Base-by-base conservation (phyloP, 2,113 vertebrate species). In the Hyaena hyaena region DNA sequence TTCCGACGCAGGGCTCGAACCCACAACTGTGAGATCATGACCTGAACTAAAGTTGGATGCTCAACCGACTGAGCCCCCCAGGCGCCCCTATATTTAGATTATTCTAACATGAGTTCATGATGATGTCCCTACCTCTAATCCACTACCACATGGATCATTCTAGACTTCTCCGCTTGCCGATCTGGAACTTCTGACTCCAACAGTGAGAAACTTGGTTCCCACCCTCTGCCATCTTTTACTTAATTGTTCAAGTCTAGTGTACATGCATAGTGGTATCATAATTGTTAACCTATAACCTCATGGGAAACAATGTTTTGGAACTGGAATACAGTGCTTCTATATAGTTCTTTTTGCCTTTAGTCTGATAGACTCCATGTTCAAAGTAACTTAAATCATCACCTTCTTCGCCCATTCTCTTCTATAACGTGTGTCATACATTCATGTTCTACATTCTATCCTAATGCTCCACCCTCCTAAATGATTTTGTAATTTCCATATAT, bases 241-340 rank as follows among this genome's bases (percentile, higher is more conserved):
- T 21, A 8, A 6, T 2, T 9, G 12, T 39, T 55, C 10, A 2
- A 0, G 2, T 5, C 48, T 0, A 1, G 4, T 0, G 45, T 8
- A 4, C 23, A 0, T 0, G 16, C 1, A 0, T 1, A 35, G 14
- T 1, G 69, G 12, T 16, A 17, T 90, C 88, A 3, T 14, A 0
- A 2, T 1, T 4, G 2, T 17, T 48, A 11, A 4, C 35, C 69
- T 12, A 23, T 24, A 1, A 0, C 28, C 31, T 1, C 17, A 0
- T 0, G 53, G 53, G 14, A n/a, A 35, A 8, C 14, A 23, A 3
- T 1, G 0, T 5, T 31, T 23, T n/a, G 73, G 73, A 15, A 0
- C 28, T 3, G 10, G 43, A 61, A 2, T 0, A 0, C 19, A 0
- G 39, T 1, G 55, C 23, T 53, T 23, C 0, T 0, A 12, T 2